Conservation (phyloP, 2,113 vertebrate genomes). For the Uropsilus gracilis region DNA sequence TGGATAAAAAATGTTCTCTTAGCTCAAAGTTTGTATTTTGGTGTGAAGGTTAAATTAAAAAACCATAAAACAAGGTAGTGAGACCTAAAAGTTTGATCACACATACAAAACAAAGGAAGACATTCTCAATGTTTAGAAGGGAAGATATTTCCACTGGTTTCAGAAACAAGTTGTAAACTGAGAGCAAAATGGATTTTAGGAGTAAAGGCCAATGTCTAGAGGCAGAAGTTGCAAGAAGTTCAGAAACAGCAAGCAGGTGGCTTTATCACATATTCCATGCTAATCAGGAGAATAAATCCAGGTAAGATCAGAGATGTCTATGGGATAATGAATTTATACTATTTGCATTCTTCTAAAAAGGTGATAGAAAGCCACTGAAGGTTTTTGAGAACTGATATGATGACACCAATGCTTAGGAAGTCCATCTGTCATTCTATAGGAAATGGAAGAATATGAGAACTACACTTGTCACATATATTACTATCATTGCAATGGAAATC, state of each 20-base stretch:
- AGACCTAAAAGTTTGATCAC: not conserved
- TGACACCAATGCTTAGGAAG: not conserved
- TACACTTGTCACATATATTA: no score
- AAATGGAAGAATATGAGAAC: not conserved
- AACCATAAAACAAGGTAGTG: not conserved
- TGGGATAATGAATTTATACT: not conserved
- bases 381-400: not conserved
- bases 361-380: not conserved
- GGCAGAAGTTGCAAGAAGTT: not conserved
- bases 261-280: not conserved
- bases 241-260: fast-evolving
- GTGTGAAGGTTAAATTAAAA: not conserved
- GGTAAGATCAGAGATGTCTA: not conserved
- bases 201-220: not conserved
- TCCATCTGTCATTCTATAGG: not conserved
- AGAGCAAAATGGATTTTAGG: not conserved
- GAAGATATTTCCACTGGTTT: not conserved
- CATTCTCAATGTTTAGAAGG: not conserved
- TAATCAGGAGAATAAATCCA: not conserved
- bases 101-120: not conserved
- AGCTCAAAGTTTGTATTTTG: not conserved
- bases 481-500: not conserved
- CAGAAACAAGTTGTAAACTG: not conserved
- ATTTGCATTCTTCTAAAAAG: not conserved
- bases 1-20: not conserved